Percentiles rank a stretch among this genome's conserved stretches.
Conservation (phyloP, 2,888 invertebrate genomes). For the Pyrrhia umbra region DNA sequence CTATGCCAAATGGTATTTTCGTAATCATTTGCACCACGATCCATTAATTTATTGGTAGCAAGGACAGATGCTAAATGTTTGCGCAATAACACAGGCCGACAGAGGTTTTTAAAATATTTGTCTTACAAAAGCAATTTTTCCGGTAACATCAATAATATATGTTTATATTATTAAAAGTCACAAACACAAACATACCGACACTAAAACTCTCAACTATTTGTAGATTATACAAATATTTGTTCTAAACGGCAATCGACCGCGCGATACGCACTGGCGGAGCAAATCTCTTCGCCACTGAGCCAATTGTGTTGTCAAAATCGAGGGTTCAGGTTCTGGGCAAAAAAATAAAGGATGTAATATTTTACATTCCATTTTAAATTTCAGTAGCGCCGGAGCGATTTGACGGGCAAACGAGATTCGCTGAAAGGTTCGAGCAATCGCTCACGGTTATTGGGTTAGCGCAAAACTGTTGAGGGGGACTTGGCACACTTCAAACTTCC, state of each 20-base stretch:
- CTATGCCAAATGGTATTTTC: not conserved
- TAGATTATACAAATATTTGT: no score
- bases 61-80: not conserved
- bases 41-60: not conserved
- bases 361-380: not conserved
- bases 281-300: no score
- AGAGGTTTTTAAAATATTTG: not conserved
- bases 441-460: constrained; percentile 15
- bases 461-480: not conserved
- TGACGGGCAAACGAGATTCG: constrained; percentile 16
- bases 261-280: no score
- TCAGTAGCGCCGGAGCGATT: not conserved
- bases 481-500: not conserved
- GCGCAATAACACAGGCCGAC: not conserved
- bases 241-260: no score
- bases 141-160: no score
- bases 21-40: not conserved
- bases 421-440: constrained; percentile 14
- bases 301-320: no score
- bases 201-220: no score
- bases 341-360: not conserved
- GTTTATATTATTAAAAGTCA: no score
- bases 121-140: not conserved
- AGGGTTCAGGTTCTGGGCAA: not conserved
- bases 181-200: no score